Evolutionary conservation across 2,888 invertebrate species (phyloP), one percentile per base, ranked within the genome.

Genomic region (Norana najaformis): DNA sequence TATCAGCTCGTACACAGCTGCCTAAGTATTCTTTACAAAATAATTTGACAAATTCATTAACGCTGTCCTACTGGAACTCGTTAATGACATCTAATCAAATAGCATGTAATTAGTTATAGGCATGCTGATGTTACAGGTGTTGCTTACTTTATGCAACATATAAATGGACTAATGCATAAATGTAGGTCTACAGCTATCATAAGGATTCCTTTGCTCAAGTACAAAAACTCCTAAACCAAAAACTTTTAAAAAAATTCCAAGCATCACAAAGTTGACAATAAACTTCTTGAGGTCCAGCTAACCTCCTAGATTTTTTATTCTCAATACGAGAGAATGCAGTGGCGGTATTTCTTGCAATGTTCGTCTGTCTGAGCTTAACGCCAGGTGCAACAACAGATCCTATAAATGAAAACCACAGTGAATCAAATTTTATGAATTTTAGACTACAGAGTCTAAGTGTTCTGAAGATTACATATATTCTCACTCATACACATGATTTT

Each of bases 221-320:
- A 47, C 47, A 47, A 23, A 47, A 47, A 47, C 6, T 47, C 41
- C 13, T 41, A 41, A 41, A 41, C 18, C 41, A 41, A 41, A 18
- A 47, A 47, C 4, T 47, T 20, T 23, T 6, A 47, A 47, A 20
- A 47, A 20, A 47, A 47, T 47, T 47, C 23, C 23, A 47, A 47
- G 47, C 47, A 47, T 23, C 47, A 47, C 20, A 47, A 41, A 47
- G 47, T 47, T 47, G 47, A 47, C 23, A 47, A 23, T 1, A 3
- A 47, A 47, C 41, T 4, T 18, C 41, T 41, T 41, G 41, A 41
- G 41, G 23, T 47, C 47, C 23, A 39, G 36, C 89, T 83, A 88
- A 94, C 94, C 93, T 93, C 93, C 96, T 96, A 88, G 96, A 96
- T 89, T 96, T 95, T 93, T 93, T 83, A 94, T 92, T 47, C 93